phyloP scores from a whole-genome alignment of 2,888 invertebrate species.

The Tinea pellionella region DNA sequence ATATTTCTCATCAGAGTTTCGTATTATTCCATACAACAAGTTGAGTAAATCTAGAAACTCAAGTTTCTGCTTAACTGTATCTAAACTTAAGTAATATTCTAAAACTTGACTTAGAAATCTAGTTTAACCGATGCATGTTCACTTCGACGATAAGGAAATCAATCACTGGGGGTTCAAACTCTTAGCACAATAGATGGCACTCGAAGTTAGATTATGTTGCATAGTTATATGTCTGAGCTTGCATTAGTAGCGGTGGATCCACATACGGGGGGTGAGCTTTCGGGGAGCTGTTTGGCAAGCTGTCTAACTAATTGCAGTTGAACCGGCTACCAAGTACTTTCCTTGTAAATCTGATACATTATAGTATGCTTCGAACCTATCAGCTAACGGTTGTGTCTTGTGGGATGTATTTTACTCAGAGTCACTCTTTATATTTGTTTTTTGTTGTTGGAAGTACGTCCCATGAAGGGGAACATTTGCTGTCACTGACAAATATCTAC shows the following conservation, averaged over 20 bases:
- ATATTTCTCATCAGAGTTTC: too few species aligned
- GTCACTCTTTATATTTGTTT: too few species aligned
- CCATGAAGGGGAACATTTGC: too few species aligned
- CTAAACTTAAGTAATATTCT: neutral
- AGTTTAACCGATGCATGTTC: neutral
- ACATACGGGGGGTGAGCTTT: neutral
- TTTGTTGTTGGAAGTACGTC: too few species aligned
- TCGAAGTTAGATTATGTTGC: slow-evolving; percentile 7
- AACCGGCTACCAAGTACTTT: slow-evolving; percentile 18
- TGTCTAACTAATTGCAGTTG: slow-evolving; percentile 50
- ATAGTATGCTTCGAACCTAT: neutral
- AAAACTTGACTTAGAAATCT: neutral
- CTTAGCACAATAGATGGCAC: slow-evolving; percentile 1
- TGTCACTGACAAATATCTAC: too few species aligned
- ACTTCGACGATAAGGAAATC: slow-evolving; percentile 9
- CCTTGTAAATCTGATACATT: neutral
- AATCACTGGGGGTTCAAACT: slow-evolving; percentile 10
- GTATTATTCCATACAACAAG: too few species aligned
- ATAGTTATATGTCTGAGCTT: slow-evolving; percentile 4
- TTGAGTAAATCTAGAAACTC: neutral
- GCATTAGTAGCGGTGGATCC: neutral
- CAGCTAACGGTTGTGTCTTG: too few species aligned
- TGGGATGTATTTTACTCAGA: too few species aligned
- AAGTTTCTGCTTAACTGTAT: neutral
- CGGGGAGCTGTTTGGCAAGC: slow-evolving; percentile 42